Conservation (phyloP, 2,888 invertebrate species). For the Drosophila birchii region DNA sequence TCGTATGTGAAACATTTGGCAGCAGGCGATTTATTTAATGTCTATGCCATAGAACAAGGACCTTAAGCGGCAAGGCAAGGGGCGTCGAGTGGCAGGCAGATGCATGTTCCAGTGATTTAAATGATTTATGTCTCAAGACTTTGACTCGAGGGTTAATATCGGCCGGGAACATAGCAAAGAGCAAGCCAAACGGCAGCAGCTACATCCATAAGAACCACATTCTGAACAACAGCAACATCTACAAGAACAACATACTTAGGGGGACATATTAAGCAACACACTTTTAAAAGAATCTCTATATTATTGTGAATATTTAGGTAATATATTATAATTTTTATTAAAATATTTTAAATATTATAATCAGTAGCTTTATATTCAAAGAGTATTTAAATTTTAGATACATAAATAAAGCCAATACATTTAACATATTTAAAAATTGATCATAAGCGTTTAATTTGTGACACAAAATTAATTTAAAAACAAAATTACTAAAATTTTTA, state of each 20-base stretch:
- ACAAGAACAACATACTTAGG: conserved; percentile 60
- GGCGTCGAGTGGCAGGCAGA: conserved; percentile 35
- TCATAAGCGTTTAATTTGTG: neutral
- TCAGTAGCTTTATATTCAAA: no score
- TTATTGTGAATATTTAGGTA: neutral
- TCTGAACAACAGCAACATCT: conserved; percentile 24
- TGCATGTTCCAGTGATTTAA: conserved; percentile 85
- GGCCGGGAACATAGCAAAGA: conserved; percentile 52
- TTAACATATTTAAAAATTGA: neutral
- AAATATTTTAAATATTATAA: neutral
- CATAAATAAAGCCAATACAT: no score
- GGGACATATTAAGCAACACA: conserved; percentile 69
- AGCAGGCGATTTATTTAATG: conserved; percentile 85
- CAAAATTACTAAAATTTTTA: neutral
- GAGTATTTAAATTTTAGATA: no score
- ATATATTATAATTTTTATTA: neutral
- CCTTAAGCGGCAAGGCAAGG: conserved; percentile 18
- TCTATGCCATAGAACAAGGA: conserved; percentile 60
- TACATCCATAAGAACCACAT: conserved; percentile 31
- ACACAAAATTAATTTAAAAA: neutral
- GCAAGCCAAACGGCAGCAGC: conserved; percentile 37
- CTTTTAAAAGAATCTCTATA: neutral
- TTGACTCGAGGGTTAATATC: conserved; percentile 81
- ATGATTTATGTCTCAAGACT: conserved; percentile 84
- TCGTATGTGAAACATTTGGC: conserved; percentile 83